Conservation (phyloP, 2,797 vertebrate species). For the Tiaroga cobitis region DNA sequence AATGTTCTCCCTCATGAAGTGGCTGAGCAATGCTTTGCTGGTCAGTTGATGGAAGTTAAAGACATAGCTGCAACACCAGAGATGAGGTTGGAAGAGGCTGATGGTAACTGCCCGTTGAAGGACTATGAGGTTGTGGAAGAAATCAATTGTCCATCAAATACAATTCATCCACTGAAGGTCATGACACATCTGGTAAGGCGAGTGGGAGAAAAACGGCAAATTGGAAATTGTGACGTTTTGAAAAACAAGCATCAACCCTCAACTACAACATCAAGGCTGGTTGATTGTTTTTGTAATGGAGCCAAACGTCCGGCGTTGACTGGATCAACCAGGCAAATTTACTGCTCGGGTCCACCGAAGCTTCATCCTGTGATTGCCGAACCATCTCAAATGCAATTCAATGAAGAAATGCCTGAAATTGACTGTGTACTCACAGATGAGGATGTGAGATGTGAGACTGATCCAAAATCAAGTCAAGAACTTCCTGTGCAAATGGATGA, state of each 20-base stretch:
- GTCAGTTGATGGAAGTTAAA: constrained; percentile 37
- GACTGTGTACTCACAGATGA: background rate
- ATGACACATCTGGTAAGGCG: background rate
- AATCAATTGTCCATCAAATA: background rate
- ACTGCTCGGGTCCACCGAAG: background rate
- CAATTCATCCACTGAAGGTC: background rate
- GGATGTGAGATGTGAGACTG: background rate
- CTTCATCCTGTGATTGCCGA: background rate
- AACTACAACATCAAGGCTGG: background rate
- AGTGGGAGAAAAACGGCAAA: background rate
- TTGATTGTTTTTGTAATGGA: background rate
- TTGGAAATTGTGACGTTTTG: background rate
- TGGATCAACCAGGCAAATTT: background rate
- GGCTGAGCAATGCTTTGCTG: constrained; percentile 15
- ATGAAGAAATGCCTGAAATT: background rate
- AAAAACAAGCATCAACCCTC: background rate
- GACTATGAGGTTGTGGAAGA: background rate
- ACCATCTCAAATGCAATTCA: background rate
- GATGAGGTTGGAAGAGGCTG: background rate
- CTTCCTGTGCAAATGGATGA: background rate
- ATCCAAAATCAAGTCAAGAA: background rate
- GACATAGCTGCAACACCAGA: constrained; percentile 54
- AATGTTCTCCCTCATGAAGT: constrained; percentile 41
- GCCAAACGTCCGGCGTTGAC: background rate
- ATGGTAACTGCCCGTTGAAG: fast-evolving